Percentiles rank a stretch among this genome's conserved stretches.
These are phyloP conservation scores for Simalia tracyae DNA, from an alignment of 2,797 vertebrate species.

Conservation along the genomic window DNA sequence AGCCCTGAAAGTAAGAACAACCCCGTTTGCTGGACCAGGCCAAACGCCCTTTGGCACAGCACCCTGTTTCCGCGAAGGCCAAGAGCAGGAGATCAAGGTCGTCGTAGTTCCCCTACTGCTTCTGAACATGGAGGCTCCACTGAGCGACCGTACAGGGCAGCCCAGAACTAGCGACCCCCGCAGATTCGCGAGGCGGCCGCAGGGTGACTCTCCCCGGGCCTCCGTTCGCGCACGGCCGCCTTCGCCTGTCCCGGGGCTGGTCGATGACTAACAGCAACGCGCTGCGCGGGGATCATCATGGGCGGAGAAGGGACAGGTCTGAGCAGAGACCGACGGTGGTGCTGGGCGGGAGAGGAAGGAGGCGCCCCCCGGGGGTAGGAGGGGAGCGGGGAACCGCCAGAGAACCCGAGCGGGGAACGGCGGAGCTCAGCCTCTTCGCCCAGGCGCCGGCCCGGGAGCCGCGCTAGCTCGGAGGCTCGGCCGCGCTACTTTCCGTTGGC, in stretches of 20 bases:
- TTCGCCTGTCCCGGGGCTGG: not conserved
- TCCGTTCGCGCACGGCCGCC: not conserved
- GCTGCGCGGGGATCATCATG: slow-evolving; percentile 33
- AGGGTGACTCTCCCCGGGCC: not conserved
- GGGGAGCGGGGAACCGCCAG: slow-evolving; percentile 11
- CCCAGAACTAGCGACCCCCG: not conserved
- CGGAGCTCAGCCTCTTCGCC: slow-evolving; percentile 2
- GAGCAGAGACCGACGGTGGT: slow-evolving; percentile 24
- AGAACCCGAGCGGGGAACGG: slow-evolving; percentile 10
- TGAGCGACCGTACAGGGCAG: not conserved
- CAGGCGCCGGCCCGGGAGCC: slow-evolving; percentile 1
- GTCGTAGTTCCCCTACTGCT: not conserved
- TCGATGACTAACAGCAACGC: slow-evolving; percentile 43
- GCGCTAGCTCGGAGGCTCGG: not conserved
- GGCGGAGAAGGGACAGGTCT: slow-evolving; percentile 39
- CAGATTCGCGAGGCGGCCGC: not conserved
- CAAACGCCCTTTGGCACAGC: not conserved
- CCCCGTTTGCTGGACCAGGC: not conserved
- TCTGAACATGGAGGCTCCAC: not conserved
- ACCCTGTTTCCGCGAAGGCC: not conserved
- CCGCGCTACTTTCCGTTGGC: not conserved
- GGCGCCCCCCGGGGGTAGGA: slow-evolving; percentile 42
- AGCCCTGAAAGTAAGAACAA: not conserved
- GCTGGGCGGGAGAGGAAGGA: slow-evolving; percentile 39
- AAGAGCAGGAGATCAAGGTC: not conserved